Base-by-base conservation (phyloP, 53 echinoderm and acorn worm genomes). In the Paracentrotus lividus region DNA sequence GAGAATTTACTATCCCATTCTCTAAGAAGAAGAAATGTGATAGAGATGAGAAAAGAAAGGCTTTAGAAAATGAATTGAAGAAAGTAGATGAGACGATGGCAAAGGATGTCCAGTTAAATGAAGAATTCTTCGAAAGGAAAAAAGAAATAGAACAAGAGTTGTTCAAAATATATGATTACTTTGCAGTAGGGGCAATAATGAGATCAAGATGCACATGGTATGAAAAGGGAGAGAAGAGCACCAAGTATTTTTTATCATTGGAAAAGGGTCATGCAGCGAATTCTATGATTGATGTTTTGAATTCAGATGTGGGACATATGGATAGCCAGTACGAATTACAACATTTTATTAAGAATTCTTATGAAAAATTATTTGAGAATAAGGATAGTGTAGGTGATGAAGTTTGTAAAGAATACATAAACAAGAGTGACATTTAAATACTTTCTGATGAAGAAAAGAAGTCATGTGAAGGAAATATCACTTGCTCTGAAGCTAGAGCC, bases 1-100 rank as follows among this genome's bases (percentile, higher is more conserved):
- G 86, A 86, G 55, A 86, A 86, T 8, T 55, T 86, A 86, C 84
- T 78, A 1, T 78, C 13, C 85, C 85, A 85, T 85, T 49, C 42
- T 85, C 85, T 23, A 85, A 85, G 6, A 86, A 86, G 53, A 86
- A 86, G 53, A 86, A 86, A 86, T 54, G 54, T 54, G 56, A 86
- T 5, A 86, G 53, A 5, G 86, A 55, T 31, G 86, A 32, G 0
- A 54, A 27, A 86, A 86, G 33, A 1, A n/a, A 54, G 4, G 53
- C 3, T 7, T 55, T 26, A 24, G 86, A 86, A 86, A 54, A 86
- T 18, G 56, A 86, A 55, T 4, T 86, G 26, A 86, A 86, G 55
- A 43, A 43, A 55, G 14, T 54, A 3, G 55, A 54, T 86, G 54
- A 86, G 1, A 54, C 27, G 8, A 8, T 15, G 24, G 32, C 86